Evolutionary conservation across 2,888 invertebrate species (phyloP), one percentile per base, ranked within the genome.

Genomic region (Pristionchus japonicus): DNA sequence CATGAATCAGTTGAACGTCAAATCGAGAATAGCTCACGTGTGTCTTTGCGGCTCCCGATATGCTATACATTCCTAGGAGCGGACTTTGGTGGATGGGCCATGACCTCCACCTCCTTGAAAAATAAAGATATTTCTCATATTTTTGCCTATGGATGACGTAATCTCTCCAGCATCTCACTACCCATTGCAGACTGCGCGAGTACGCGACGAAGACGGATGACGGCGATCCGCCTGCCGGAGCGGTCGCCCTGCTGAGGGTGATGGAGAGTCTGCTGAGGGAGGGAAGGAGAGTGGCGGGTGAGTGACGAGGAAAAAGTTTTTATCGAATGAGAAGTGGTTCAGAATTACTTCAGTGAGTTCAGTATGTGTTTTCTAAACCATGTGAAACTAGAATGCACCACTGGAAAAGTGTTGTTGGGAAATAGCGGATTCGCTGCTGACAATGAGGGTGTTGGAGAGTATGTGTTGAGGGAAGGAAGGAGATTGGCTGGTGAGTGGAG

Each of bases 191-290:
- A 86, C 86, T 86, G 11, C 67, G 70, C 13, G 34, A 52, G 23
- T 37, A 49, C 47, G 31, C 57, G 9, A 52, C 47, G 20, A 86
- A 86, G 70, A 40, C 4, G n/a, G 49, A 86, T 9, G 86, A 86
- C 13, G 86, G 70, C 1, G 86, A 86, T 43, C 86, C 86, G 4
- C 70, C 86, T 3, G 9, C 64, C 49, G 70, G 47, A 23, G 70
- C 70, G 0, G 31, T 86, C 37, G 27, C 70, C 31, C 67, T 86
- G 0, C 23, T 86, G 17, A 67, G 86, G 27, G 49, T 70, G n/a
- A 23, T 86, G 47, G 47, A 43, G 31, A 37, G 49, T 86, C 47
- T 67, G 34, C 27, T 85, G 15, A 85, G 27, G 17, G 61, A 64
- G 31, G 43, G 27, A n/a, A 40, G 85, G 31, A 64, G 40, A 64